phyloP scores from a whole-genome alignment of 1,140 invertebrate genomes.

The Drosophila quadrilineata region DNA sequence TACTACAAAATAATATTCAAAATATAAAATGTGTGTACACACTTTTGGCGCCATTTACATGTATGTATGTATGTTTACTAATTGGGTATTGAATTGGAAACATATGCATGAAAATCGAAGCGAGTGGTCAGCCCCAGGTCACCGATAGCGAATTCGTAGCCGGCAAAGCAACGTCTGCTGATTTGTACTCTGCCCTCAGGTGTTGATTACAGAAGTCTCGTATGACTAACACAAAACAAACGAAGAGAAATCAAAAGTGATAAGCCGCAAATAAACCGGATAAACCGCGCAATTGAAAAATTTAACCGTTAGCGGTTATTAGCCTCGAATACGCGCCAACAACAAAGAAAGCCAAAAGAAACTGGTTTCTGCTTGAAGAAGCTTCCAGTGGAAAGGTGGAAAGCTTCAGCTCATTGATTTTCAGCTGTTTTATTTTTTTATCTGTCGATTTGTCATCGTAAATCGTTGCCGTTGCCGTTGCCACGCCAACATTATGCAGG shows the following conservation, averaged over 20 bases:
- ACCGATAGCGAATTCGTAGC: constrained; percentile 20
- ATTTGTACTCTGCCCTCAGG: constrained; percentile 57
- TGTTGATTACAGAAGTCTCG: constrained; percentile 1
- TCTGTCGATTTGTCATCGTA: too few relatives aligned
- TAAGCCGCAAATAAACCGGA: neutral
- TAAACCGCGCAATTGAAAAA: constrained; percentile 30
- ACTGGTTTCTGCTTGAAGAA: constrained; percentile 49
- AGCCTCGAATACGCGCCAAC: too few relatives aligned
- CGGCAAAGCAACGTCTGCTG: constrained; percentile 16
- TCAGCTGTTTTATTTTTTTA: neutral
- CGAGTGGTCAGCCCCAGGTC: constrained; percentile 22
- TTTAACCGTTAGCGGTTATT: constrained; percentile 17
- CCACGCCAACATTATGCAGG: constrained; percentile 81
- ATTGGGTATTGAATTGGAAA: too few relatives aligned
- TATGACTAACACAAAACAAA: constrained; percentile 12
- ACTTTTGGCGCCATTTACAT: too few relatives aligned
- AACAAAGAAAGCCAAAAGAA: constrained; percentile 21
- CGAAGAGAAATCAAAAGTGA: constrained; percentile 6
- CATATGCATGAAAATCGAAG: neutral
- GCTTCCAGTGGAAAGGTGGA: neutral
- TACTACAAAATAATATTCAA: too few relatives aligned
- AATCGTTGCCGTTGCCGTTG: too few relatives aligned
- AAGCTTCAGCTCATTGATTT: constrained; percentile 44
- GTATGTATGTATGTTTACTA: too few relatives aligned
- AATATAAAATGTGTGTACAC: too few relatives aligned